phyloP scores from a whole-genome alignment of 2,888 invertebrate species.

The Idaea straminata region DNA sequence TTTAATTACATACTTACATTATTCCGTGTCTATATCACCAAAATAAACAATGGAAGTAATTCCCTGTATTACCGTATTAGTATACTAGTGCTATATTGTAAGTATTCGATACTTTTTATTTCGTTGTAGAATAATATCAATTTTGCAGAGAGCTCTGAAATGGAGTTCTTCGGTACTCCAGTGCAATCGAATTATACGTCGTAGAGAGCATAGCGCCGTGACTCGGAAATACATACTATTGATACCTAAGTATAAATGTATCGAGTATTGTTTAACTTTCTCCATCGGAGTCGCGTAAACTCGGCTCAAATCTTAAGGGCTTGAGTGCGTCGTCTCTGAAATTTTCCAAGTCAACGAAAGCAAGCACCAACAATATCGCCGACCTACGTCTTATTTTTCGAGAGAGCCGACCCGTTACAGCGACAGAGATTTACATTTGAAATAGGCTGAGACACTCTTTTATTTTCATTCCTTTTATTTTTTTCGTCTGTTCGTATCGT shows the following conservation, averaged over 20 bases:
- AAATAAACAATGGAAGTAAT: not conserved
- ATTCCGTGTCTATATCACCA: not conserved
- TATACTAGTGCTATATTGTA: not conserved
- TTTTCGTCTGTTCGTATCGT: slow-evolving; percentile 42
- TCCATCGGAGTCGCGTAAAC: slow-evolving; percentile 56
- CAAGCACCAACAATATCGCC: slow-evolving; percentile 63
- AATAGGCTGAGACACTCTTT: slow-evolving; percentile 65
- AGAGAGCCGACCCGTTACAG: slow-evolving; percentile 64
- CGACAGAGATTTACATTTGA: slow-evolving; percentile 73
- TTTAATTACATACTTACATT: not conserved
- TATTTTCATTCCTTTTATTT: slow-evolving; percentile 58
- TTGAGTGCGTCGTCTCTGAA: slow-evolving; percentile 54
- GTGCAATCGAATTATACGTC: slow-evolving; percentile 34
- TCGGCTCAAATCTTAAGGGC: slow-evolving; percentile 60
- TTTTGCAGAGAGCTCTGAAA: slow-evolving; percentile 26
- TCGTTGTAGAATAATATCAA: slow-evolving; percentile 28
- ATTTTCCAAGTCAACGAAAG: slow-evolving; percentile 65
- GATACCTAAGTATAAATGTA: slow-evolving; percentile 47
- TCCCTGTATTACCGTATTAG: not conserved
- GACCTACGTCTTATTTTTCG: slow-evolving; percentile 70
- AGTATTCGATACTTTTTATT: slow-evolving; percentile 4
- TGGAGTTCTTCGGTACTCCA: slow-evolving; percentile 21
- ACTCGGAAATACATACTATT: slow-evolving; percentile 29
- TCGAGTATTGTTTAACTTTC: slow-evolving; percentile 59
- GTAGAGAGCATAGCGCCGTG: slow-evolving; percentile 17